Conservation (phyloP, 92 coral and sea anemone genomes). For the Virgularia gustaviana region DNA sequence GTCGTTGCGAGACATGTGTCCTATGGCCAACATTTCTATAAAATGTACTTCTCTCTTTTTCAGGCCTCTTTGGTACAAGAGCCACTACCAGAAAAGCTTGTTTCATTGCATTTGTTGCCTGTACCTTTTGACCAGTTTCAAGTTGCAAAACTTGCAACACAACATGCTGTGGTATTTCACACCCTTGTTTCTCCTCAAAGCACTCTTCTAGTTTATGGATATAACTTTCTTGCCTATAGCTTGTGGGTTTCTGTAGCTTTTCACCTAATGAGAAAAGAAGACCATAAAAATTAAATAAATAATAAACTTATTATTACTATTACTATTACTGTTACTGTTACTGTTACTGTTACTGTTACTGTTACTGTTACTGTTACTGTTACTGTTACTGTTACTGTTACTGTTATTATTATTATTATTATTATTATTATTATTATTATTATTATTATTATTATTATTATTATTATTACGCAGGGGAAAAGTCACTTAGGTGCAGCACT, state of each 20-base stretch:
- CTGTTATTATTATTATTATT: too few relatives aligned
- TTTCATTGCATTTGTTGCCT: slow-evolving; percentile 23
- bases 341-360: too few relatives aligned
- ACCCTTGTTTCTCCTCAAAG: slow-evolving; percentile 12
- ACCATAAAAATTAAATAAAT: too few relatives aligned
- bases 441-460: too few relatives aligned
- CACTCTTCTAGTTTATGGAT: slow-evolving; percentile 4
- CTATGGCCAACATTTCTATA: slow-evolving; percentile 20
- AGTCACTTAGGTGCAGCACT: slow-evolving; percentile 55
- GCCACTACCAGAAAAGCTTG: slow-evolving; percentile 3
- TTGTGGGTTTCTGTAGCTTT: too few relatives aligned
- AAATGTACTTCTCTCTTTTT: slow-evolving; percentile 2
- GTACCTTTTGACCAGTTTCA: neutral
- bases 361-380: too few relatives aligned
- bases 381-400: too few relatives aligned
- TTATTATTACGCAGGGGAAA: slow-evolving; percentile 53
- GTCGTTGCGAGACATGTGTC: too few relatives aligned
- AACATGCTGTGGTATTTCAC: neutral
- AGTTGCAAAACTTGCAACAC: slow-evolving; percentile 8
- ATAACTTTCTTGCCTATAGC: neutral
- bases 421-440: too few relatives aligned
- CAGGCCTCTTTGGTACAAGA: neutral
- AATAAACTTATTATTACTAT: too few relatives aligned
- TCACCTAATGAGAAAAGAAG: too few relatives aligned
- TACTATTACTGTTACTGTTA: too few relatives aligned